Evolutionary conservation across 2,113 vertebrate genomes (phyloP).

Genomic region (Calonectris borealis): DNA sequence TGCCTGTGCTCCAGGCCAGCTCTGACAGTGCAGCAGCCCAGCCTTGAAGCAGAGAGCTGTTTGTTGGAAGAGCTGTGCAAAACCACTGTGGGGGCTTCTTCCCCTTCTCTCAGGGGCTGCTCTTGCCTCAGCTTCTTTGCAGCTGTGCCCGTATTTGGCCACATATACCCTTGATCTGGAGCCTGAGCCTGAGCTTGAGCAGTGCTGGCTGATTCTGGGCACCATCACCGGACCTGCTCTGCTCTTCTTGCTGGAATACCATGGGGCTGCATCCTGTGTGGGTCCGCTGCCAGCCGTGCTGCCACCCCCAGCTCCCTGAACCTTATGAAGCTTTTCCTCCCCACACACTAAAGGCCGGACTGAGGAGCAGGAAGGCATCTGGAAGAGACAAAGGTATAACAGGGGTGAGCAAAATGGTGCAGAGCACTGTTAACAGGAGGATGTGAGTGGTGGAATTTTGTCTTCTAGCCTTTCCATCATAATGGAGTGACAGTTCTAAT

Average conservation of each 20-base stretch:
- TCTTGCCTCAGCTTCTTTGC: background rate
- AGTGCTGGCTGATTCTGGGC: background rate
- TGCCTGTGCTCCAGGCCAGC: background rate
- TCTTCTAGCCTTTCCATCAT: background rate
- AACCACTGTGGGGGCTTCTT: background rate
- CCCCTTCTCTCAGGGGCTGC: background rate
- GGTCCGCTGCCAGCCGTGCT: background rate
- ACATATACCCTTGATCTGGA: background rate
- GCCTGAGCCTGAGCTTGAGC: background rate
- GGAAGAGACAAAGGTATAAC: background rate
- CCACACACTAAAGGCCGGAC: background rate
- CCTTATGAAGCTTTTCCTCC: background rate
- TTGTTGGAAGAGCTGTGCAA: background rate
- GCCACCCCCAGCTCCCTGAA: background rate
- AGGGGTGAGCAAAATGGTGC: background rate
- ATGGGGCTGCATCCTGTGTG: background rate
- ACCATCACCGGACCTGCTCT: background rate
- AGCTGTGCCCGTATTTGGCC: background rate
- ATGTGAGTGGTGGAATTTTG: background rate
- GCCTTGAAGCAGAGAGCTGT: background rate
- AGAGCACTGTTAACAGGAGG: background rate
- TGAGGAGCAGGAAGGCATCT: background rate
- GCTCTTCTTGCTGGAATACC: background rate
- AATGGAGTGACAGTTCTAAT: background rate
- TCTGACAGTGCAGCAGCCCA: background rate